Conservation (phyloP, 2,888 invertebrate genomes). For the Calliopum simillimum region DNA sequence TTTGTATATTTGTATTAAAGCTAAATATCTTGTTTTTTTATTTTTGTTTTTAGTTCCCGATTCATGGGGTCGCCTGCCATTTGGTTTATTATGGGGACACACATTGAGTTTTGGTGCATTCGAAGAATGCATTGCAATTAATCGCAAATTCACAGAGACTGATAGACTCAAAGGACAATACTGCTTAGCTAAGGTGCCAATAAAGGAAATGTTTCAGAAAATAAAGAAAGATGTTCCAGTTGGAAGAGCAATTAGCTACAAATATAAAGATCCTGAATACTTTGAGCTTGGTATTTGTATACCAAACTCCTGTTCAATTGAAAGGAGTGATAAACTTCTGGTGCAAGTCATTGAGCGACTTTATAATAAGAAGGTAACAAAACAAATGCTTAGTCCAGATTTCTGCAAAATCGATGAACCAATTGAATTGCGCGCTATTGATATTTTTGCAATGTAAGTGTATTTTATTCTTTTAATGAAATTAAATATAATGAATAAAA, state of each 20-base stretch:
- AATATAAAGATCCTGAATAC: slow-evolving; percentile 53
- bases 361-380: slow-evolving; percentile 42
- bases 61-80: slow-evolving; percentile 67
- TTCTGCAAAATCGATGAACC: slow-evolving; percentile 58
- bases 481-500: background rate
- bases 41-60: slow-evolving; percentile 64
- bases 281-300: slow-evolving; percentile 64
- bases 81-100: slow-evolving; percentile 67
- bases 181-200: slow-evolving; percentile 62
- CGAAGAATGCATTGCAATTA: slow-evolving; percentile 67
- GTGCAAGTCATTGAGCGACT: slow-evolving; percentile 49
- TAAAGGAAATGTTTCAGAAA: slow-evolving; percentile 52
- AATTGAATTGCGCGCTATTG: slow-evolving; percentile 55
- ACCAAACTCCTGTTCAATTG: slow-evolving; percentile 61
- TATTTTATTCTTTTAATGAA: slow-evolving; percentile 27
- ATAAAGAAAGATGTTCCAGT: slow-evolving; percentile 51
- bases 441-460: slow-evolving; percentile 65
- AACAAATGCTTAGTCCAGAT: slow-evolving; percentile 49
- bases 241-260: slow-evolving; percentile 54
- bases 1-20: background rate
- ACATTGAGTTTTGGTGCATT: slow-evolving; percentile 66
- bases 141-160: slow-evolving; percentile 47
- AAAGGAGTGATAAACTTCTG: slow-evolving; percentile 51
- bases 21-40: background rate
- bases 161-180: slow-evolving; percentile 64